Base-by-base conservation (phyloP, 2,888 invertebrate species). In the Orthonychiurus folsomi region DNA sequence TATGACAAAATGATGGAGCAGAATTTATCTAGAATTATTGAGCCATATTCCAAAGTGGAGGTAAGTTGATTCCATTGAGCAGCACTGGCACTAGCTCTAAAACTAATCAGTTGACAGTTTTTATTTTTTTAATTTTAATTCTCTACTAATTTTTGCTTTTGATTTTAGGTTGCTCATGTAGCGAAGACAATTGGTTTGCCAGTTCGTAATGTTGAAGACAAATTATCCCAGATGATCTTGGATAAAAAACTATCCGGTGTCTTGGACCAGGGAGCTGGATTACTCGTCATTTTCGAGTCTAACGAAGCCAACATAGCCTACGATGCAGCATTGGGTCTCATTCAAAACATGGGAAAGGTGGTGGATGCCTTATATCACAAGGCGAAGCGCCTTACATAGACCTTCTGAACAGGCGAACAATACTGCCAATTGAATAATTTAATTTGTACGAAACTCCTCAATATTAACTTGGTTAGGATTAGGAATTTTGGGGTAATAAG, bases 1-100 rank as follows among this genome's bases (percentile, higher is more conserved):
- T 97, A 97, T 76, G 97, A 99, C 76, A 94, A 93, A 71, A 94
- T 99, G 90, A 81, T 99, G 78, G 99, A 99, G 79, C 97, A 99
- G 80, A 99, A 99, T 81, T 83, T 99, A 73, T 95, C 93, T 79
- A 86, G 97, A 69, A 92, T 99, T 74, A 97, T 99, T 69, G 99
- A 99, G 79, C 99, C 99, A 1, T 99, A 96, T 79, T 95, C 94
- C 72, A 83, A 91, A 74, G 97, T 99, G 1, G 92, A 99, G 84
- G 84, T 81, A 57, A 69, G 69, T 2, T 61, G 18, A n/a, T n/a
- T n/a, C n/a, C n/a, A n/a, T n/a, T n/a, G n/a, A n/a, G n/a, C n/a
- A n/a, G n/a, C n/a, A n/a, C n/a, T n/a, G n/a, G n/a, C n/a, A n/a
- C n/a, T n/a, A n/a, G n/a, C n/a, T n/a, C n/a, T 20, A 2, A 15